Percentiles rank a stretch among this genome's conserved stretches.
These are phyloP conservation scores for Rhincodon typus DNA, from an alignment of 2,797 vertebrate species.

Conservation along the genomic window DNA sequence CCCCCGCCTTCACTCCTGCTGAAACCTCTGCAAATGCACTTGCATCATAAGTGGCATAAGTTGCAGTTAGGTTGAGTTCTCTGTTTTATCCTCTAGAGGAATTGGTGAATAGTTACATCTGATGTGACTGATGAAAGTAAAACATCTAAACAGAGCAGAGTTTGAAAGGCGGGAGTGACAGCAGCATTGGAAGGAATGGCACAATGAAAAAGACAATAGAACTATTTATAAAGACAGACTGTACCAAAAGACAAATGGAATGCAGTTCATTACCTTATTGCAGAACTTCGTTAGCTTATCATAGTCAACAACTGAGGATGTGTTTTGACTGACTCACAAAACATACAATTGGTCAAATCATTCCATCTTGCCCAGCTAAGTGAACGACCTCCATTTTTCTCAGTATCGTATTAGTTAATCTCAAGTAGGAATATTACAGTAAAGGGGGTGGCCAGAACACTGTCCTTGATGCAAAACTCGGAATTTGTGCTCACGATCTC, in stretches of 20 bases:
- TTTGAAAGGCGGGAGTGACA: not conserved
- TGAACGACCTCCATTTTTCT: not conserved
- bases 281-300: not conserved
- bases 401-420: not conserved
- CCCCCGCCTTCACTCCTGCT: not conserved
- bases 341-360: not conserved
- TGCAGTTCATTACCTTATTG: not conserved
- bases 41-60: not conserved
- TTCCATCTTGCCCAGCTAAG: not conserved
- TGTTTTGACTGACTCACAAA: not conserved
- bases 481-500: not conserved
- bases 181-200: not conserved
- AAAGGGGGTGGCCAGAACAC: not conserved
- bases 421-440: not conserved
- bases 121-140: not conserved
- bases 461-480: not conserved
- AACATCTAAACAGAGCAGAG: not conserved
- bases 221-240: not conserved
- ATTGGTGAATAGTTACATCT: not conserved
- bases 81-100: not conserved
- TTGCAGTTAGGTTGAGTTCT: not conserved
- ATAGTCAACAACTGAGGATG: not conserved
- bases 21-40: not conserved
- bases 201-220: not conserved
- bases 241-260: not conserved